Conservation (phyloP, 2,888 invertebrate species). For the Andrena fulva region DNA sequence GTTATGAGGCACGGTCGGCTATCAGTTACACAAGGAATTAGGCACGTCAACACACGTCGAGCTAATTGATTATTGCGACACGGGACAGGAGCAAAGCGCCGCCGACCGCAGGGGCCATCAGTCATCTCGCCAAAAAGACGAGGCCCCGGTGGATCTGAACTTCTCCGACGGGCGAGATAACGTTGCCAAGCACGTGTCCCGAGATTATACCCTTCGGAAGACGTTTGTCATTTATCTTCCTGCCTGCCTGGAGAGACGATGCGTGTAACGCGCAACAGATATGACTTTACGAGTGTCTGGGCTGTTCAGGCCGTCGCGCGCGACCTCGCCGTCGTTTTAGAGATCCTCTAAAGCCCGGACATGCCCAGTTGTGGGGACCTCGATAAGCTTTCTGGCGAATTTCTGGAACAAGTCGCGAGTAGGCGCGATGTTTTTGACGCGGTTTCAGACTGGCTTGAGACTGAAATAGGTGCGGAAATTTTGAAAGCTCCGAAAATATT, state of each 20-base stretch:
- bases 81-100: constrained; percentile 63
- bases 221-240: constrained; percentile 55
- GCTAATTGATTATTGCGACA: constrained; percentile 81
- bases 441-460: too few species aligned
- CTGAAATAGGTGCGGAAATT: too few species aligned
- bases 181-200: constrained; percentile 53
- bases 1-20: constrained; percentile 75
- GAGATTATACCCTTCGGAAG: constrained; percentile 51
- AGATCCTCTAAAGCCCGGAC: not conserved
- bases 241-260: constrained; percentile 30
- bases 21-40: constrained; percentile 79
- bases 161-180: constrained; percentile 48
- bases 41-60: constrained; percentile 75
- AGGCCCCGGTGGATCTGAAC: not conserved
- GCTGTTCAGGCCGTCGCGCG: not conserved
- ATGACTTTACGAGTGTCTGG: constrained; percentile 45
- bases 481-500: too few species aligned
- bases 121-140: constrained; percentile 68
- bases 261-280: constrained; percentile 38
- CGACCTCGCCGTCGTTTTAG: constrained; percentile 12
- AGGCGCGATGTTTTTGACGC: too few species aligned
- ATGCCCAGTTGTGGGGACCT: not conserved
- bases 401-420: too few species aligned
- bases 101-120: constrained; percentile 59
- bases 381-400: not conserved